Evolutionary conservation across 2,113 vertebrate species (phyloP).

Genomic region (Neotoma lepida): DNA sequence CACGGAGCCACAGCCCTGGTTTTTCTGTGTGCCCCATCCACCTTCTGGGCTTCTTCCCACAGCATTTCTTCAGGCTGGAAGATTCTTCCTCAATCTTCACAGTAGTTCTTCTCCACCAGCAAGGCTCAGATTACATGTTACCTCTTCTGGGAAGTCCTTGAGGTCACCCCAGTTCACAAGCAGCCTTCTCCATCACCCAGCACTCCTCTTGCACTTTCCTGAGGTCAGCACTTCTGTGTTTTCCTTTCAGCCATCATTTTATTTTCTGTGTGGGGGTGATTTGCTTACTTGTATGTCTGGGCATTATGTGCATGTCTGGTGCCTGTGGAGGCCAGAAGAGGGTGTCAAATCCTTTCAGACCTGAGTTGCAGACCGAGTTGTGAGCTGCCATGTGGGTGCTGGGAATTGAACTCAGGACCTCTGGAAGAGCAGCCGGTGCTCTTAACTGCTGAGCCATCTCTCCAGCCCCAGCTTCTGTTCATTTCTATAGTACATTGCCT

Average conservation of each 20-base stretch:
- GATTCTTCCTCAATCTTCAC: not conserved
- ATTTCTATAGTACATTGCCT: not conserved
- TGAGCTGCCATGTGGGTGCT: not conserved
- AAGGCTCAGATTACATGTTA: too few species aligned
- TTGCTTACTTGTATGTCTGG: not conserved
- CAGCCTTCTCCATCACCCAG: not conserved
- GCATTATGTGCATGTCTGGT: not conserved
- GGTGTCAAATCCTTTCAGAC: not conserved
- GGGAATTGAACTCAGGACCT: not conserved
- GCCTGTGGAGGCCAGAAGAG: not conserved
- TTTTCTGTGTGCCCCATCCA: not conserved
- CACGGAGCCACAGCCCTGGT: not conserved
- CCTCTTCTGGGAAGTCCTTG: slow-evolving; percentile 22
- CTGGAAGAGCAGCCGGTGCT: not conserved
- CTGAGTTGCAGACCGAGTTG: not conserved
- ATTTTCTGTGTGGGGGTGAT: not conserved
- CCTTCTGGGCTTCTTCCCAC: not conserved
- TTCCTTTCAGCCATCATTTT: not conserved
- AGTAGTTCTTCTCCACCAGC: not conserved
- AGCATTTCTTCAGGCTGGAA: not conserved
- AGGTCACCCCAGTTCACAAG: rapidly evolving
- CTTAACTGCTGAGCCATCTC: not conserved
- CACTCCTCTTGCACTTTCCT: not conserved
- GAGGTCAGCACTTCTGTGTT: not conserved
- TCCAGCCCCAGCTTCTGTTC: not conserved